phyloP scores from a whole-genome alignment of 2,113 vertebrate species.

The Scomber scombrus region DNA sequence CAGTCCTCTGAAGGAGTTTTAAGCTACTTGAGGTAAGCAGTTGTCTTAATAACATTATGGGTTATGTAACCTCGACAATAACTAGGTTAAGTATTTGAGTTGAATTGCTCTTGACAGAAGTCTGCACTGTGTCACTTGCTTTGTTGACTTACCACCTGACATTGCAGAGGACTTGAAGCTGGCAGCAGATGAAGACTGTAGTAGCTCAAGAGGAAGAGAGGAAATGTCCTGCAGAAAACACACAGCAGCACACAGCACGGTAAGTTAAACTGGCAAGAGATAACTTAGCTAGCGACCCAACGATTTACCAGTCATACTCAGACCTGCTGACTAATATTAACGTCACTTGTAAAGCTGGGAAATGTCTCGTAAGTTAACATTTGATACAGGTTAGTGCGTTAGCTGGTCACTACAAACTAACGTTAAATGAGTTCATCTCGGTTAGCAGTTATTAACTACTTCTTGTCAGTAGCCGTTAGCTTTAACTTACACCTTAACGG shows the following conservation, averaged over 20 bases:
- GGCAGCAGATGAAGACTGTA: neutral
- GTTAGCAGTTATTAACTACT: no score
- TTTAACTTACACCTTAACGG: no score
- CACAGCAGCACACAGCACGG: neutral
- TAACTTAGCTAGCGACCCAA: neutral
- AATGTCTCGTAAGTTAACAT: neutral
- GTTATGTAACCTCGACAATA: neutral
- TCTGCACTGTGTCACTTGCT: neutral
- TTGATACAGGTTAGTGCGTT: no score
- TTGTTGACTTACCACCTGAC: conserved; percentile 58
- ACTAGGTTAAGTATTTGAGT: neutral
- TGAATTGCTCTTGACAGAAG: neutral
- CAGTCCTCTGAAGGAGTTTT: neutral
- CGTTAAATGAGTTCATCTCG: no score
- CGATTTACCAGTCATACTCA: neutral
- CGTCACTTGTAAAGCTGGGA: neutral
- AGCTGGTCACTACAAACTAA: no score
- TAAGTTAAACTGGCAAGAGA: neutral
- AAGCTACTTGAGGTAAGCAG: neutral
- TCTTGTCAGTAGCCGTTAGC: no score
- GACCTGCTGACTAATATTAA: neutral
- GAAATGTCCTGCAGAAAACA: conserved; percentile 15
- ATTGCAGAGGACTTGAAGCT: conserved; percentile 23
- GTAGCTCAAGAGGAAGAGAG: neutral
- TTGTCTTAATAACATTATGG: no score